phyloP scores from a whole-genome alignment of 2,888 invertebrate genomes.

The Euspilapteryx auroguttella region DNA sequence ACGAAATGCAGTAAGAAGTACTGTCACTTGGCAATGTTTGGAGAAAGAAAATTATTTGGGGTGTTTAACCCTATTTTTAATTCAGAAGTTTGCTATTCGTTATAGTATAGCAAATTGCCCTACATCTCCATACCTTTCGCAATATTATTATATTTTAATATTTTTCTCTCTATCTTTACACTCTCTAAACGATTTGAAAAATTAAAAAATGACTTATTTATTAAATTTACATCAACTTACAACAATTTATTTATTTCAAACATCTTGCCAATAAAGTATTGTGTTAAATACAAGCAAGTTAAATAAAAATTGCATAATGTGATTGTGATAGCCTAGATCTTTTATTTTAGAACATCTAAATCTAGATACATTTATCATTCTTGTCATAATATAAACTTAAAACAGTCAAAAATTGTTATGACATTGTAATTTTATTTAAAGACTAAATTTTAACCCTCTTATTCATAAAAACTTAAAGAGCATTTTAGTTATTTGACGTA shows the following conservation, averaged over 20 bases:
- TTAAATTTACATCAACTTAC: too few species aligned
- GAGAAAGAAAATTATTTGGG: not conserved
- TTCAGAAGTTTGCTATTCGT: constrained; percentile 38
- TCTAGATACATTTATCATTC: too few species aligned
- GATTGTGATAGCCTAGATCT: constrained; percentile 54
- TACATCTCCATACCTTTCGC: not conserved
- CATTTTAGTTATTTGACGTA: too few species aligned
- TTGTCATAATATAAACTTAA: too few species aligned
- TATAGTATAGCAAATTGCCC: constrained; percentile 40
- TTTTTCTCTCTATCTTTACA: constrained; percentile 43
- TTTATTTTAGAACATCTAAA: constrained; percentile 25
- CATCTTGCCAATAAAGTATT: constrained; percentile 57
- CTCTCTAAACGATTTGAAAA: constrained; percentile 44
- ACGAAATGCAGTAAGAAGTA: not conserved
- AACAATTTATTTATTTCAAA: constrained; percentile 20
- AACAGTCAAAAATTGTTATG: too few species aligned
- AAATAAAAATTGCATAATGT: constrained; percentile 26
- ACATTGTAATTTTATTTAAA: too few species aligned
- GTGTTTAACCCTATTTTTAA: not conserved
- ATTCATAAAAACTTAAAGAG: too few species aligned
- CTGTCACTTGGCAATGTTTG: not conserved
- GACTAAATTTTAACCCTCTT: too few species aligned
- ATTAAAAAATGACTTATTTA: constrained; percentile 32
- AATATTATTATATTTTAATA: constrained; percentile 1
- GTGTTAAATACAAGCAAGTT: constrained; percentile 18